phyloP scores from a whole-genome alignment of 2,797 vertebrate genomes.

The Clamator glandarius region DNA sequence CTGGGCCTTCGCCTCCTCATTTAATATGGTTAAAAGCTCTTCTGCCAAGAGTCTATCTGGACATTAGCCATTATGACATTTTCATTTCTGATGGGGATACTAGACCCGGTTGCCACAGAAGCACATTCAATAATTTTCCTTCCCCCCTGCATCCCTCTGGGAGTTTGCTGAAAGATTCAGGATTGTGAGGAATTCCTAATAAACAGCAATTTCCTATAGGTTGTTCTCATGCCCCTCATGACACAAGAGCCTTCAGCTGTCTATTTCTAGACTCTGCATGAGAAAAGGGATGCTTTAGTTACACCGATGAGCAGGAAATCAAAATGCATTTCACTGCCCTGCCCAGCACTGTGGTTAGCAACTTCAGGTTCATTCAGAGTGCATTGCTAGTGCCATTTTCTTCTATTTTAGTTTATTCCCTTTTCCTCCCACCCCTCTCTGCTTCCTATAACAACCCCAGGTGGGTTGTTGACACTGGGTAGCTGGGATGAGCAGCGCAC shows the following conservation, averaged over 20 bases:
- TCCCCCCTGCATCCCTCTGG: background rate
- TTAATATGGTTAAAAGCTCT: background rate
- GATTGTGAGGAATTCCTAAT: background rate
- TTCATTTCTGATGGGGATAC: background rate
- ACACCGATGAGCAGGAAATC: background rate
- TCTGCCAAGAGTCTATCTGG: background rate
- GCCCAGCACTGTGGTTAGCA: background rate
- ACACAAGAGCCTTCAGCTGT: background rate
- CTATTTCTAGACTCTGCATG: background rate
- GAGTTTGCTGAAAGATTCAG: background rate
- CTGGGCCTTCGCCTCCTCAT: background rate
- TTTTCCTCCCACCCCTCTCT: background rate
- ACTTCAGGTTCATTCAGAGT: background rate
- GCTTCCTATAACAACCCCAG: background rate
- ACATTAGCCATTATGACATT: rapidly evolving
- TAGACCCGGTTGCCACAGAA: background rate
- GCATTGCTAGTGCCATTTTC: background rate
- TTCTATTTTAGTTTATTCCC: background rate
- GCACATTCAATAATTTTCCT: background rate
- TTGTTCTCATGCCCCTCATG: background rate
- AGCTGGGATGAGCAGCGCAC: background rate
- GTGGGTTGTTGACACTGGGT: background rate
- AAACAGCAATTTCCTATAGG: background rate
- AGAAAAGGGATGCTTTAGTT: background rate
- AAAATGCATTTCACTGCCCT: background rate